phyloP scores from a whole-genome alignment of 2,797 vertebrate species.

The Parotocinclus haroldoi region DNA sequence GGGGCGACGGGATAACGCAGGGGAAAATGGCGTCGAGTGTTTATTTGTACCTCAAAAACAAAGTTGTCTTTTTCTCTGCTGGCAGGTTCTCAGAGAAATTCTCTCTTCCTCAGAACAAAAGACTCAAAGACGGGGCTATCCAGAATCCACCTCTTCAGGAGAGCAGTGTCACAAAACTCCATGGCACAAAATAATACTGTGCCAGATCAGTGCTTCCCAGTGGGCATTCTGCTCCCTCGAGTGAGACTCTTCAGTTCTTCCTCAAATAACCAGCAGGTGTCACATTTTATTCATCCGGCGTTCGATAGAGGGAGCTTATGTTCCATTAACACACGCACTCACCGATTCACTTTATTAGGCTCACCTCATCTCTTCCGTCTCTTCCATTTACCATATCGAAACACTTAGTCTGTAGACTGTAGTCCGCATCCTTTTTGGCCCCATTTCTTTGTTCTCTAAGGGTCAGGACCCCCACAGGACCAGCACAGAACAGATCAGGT shows the following conservation, averaged over 20 bases:
- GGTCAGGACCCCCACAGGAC: too few species aligned
- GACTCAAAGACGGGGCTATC: slow-evolving; percentile 52
- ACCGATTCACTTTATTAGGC: too few species aligned
- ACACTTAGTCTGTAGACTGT: too few species aligned
- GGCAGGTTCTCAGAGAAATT: slow-evolving; percentile 66
- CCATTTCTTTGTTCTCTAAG: too few species aligned
- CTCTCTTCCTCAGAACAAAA: slow-evolving; percentile 67
- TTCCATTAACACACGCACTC: slow-evolving; percentile 44
- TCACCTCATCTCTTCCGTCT: too few species aligned
- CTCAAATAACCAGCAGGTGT: slow-evolving; percentile 65
- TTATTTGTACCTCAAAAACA: slow-evolving; percentile 76
- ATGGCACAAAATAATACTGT: slow-evolving; percentile 67
- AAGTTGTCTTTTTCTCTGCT: slow-evolving; percentile 71
- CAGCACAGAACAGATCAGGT: too few species aligned
- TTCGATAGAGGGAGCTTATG: slow-evolving; percentile 45
- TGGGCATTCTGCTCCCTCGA: slow-evolving; percentile 62
- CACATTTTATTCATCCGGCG: slow-evolving; percentile 52
- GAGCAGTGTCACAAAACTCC: slow-evolving; percentile 61
- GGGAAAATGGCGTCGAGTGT: slow-evolving; percentile 61
- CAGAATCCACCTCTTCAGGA: slow-evolving; percentile 44
- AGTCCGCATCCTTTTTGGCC: too few species aligned
- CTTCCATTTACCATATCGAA: too few species aligned
- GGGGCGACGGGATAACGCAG: slow-evolving; percentile 79
- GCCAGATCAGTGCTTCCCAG: slow-evolving; percentile 78
- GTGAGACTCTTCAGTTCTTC: slow-evolving; percentile 59